Evolutionary conservation across 1,140 invertebrate genomes (phyloP).

Genomic region (Drosophila novamexicana): DNA sequence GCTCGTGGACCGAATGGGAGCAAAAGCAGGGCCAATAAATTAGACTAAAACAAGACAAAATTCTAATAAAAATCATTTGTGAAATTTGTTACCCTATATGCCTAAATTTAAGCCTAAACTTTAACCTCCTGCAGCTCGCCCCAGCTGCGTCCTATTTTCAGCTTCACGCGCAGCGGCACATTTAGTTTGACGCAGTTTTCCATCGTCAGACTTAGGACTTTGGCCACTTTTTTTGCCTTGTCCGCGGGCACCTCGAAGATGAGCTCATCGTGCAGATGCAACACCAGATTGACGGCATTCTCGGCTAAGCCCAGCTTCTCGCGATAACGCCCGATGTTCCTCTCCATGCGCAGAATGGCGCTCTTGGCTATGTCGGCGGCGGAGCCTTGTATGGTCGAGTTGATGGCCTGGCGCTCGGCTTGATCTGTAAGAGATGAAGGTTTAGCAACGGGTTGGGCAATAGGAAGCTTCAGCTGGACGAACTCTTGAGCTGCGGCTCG

Average conservation of each 20-base stretch:
- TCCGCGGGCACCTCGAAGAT: slow-evolving; percentile 93
- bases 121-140: slow-evolving; percentile 87
- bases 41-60: slow-evolving; percentile 12
- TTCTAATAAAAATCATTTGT: slow-evolving; percentile 3
- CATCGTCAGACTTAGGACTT: slow-evolving; percentile 91
- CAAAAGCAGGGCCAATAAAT: slow-evolving; percentile 66
- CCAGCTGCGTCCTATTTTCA: slow-evolving; percentile 93
- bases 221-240: slow-evolving; percentile 87
- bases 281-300: slow-evolving; percentile 86
- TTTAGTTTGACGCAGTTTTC: slow-evolving; percentile 90
- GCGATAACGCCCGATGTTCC: slow-evolving; percentile 81
- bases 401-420: slow-evolving; percentile 97
- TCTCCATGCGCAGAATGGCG: slow-evolving; percentile 93
- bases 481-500: slow-evolving; percentile 86
- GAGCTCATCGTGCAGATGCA: slow-evolving; percentile 98
- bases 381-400: slow-evolving; percentile 97
- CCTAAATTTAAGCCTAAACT: slow-evolving; percentile 33
- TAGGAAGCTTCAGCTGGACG: background rate
- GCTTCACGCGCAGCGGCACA: slow-evolving; percentile 93
- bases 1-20: slow-evolving; percentile 93
- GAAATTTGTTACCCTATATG: background rate
- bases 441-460: background rate
- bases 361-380: slow-evolving; percentile 97
- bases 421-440: slow-evolving; percentile 86
- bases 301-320: slow-evolving; percentile 72